phyloP scores from a whole-genome alignment of 1,140 invertebrate species.

The Drosophila truncata region DNA sequence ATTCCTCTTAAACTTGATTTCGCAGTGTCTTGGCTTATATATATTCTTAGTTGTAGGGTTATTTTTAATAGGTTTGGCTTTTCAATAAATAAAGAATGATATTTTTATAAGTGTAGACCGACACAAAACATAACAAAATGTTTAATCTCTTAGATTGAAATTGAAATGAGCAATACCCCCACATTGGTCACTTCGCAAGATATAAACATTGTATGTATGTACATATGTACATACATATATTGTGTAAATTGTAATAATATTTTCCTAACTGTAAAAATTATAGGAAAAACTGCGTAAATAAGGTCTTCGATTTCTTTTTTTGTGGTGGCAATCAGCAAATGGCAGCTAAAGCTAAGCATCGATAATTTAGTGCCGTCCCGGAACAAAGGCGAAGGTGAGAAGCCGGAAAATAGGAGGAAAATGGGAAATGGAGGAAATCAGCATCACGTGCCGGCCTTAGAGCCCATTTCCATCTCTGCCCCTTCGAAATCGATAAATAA shows the following conservation, averaged over 20 bases:
- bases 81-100: too few relatives aligned
- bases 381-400: conserved; percentile 11
- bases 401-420: not conserved
- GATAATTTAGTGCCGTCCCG: conserved; percentile 40
- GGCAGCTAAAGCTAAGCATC: conserved; percentile 40
- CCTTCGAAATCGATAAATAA: conserved; percentile 45
- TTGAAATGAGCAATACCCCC: too few relatives aligned
- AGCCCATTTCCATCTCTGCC: conserved; percentile 11
- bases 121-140: too few relatives aligned
- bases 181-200: too few relatives aligned
- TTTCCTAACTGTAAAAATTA: not conserved
- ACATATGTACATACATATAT: not conserved
- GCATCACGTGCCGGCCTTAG: conserved; percentile 34
- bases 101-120: too few relatives aligned
- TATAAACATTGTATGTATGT: too few relatives aligned
- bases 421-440: not conserved
- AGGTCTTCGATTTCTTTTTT: not conserved
- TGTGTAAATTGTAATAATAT: not conserved
- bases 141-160: too few relatives aligned
- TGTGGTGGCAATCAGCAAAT: conserved; percentile 46
- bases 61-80: too few relatives aligned
- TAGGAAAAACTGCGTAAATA: conserved; percentile 19
- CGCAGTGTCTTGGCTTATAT: too few relatives aligned
- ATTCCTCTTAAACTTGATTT: too few relatives aligned
- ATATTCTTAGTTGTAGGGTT: too few relatives aligned